These are phyloP conservation scores for Eulemur mongoz DNA, from an alignment of 2,797 vertebrate genomes.

Conservation along the genomic window DNA sequence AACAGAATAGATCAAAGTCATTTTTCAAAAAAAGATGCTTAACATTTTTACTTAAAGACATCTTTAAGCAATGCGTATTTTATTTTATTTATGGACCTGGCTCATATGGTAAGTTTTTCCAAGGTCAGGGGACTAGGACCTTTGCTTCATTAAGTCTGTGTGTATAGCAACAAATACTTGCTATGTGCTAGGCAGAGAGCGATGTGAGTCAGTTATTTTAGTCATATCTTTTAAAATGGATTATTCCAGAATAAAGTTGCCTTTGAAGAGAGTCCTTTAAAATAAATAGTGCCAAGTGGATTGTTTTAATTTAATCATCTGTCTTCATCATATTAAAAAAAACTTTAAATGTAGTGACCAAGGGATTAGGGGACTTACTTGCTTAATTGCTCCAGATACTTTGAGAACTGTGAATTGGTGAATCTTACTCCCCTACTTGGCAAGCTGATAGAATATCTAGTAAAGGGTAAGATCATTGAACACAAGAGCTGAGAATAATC, in stretches of 20 bases:
- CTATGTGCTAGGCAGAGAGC: background rate
- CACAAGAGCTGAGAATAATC: background rate
- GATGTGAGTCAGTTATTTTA: background rate
- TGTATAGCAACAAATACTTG: background rate
- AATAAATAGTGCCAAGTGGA: background rate
- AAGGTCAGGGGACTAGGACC: background rate
- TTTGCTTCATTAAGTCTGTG: background rate
- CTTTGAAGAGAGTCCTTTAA: slow-evolving; percentile 33
- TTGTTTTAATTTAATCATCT: slow-evolving; percentile 2
- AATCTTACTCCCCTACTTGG: background rate
- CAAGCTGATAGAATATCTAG: background rate
- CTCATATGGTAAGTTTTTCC: background rate
- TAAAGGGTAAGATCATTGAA: slow-evolving; percentile 4
- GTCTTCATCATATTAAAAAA: background rate
- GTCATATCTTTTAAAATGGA: background rate
- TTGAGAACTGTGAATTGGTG: background rate
- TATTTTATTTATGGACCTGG: background rate
- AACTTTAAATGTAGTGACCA: background rate
- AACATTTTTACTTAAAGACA: background rate
- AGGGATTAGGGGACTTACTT: background rate
- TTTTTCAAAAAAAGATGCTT: background rate
- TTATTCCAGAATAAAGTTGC: background rate
- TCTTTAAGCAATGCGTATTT: background rate
- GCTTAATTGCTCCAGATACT: background rate
- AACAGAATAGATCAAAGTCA: background rate